Percentiles rank a stretch among this genome's conserved stretches.
Conservation (phyloP, 2,888 invertebrate genomes). For the Venustoraphidia nigricollis region DNA sequence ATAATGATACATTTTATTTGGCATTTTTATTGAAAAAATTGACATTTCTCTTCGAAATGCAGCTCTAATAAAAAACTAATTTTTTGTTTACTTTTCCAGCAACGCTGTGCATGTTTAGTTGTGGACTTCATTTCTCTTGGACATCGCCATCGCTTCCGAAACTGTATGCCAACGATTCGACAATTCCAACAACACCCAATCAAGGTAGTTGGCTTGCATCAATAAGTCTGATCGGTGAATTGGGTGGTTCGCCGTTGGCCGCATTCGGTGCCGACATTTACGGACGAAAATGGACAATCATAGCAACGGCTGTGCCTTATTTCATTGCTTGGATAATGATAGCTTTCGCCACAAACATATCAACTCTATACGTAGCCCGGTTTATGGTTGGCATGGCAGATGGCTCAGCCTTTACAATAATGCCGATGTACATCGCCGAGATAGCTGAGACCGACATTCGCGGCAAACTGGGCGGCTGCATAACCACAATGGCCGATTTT, state of each 20-base stretch:
- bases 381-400: constrained; percentile 42
- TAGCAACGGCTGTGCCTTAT: constrained; percentile 1
- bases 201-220: constrained; percentile 6
- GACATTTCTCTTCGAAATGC: no score
- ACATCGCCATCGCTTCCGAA: constrained; percentile 5
- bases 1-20: no score
- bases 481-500: constrained; percentile 36
- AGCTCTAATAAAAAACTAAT: no score
- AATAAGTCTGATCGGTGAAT: constrained; percentile 3
- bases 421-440: constrained; percentile 43
- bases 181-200: constrained; percentile 1
- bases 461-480: constrained; percentile 43
- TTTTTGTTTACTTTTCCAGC: background rate
- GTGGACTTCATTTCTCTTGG: constrained; percentile 3
- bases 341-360: background rate
- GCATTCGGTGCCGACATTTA: constrained; percentile 2
- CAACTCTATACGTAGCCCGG: constrained; percentile 1
- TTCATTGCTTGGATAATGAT: constrained; percentile 3
- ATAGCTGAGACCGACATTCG: constrained; percentile 37
- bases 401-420: constrained; percentile 24
- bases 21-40: background rate
- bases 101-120: constrained; percentile 4
- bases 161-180: constrained; percentile 2
- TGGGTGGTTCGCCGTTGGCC: constrained; percentile 3
- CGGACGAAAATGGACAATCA: constrained; percentile 2